These are phyloP conservation scores for Glyphotaelius pellucidus DNA, from an alignment of 2,888 invertebrate species.

Conservation along the genomic window DNA sequence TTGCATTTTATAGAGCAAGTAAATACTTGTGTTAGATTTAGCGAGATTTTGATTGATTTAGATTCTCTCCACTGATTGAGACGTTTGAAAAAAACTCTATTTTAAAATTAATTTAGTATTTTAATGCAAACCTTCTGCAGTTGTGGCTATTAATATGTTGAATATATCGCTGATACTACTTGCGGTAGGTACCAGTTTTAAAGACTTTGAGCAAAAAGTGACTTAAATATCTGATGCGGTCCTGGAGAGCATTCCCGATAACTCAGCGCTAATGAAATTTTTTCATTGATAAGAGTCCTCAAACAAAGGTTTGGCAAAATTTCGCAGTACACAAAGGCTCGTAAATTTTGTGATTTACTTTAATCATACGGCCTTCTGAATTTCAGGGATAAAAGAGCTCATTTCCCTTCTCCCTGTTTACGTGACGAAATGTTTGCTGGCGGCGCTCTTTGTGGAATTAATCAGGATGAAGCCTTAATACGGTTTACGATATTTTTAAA, in stretches of 20 bases:
- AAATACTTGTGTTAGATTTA: too few species aligned
- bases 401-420: neutral
- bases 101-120: too few species aligned
- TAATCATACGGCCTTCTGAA: constrained; percentile 28
- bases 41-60: too few species aligned
- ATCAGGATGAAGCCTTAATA: constrained; percentile 21
- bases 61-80: too few species aligned
- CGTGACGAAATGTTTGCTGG: constrained; percentile 23
- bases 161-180: too few species aligned
- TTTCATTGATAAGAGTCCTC: constrained; percentile 32
- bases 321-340: constrained; percentile 29
- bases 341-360: constrained; percentile 34
- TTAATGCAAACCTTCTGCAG: too few species aligned
- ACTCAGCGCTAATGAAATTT: constrained; percentile 36
- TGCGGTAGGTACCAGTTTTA: too few species aligned
- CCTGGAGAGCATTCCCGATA: neutral
- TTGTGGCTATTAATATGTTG: too few species aligned
- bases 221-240: neutral
- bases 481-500: neutral
- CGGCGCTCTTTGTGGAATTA: constrained; percentile 14
- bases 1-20: too few species aligned
- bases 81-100: too few species aligned
- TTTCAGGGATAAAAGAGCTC: constrained; percentile 6
- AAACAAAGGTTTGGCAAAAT: constrained; percentile 21
- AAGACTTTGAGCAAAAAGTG: too few species aligned